Evolutionary conservation across 2,888 invertebrate species (phyloP), one percentile per base, ranked within the genome.

Genomic region (Criorhina ranunculi): DNA sequence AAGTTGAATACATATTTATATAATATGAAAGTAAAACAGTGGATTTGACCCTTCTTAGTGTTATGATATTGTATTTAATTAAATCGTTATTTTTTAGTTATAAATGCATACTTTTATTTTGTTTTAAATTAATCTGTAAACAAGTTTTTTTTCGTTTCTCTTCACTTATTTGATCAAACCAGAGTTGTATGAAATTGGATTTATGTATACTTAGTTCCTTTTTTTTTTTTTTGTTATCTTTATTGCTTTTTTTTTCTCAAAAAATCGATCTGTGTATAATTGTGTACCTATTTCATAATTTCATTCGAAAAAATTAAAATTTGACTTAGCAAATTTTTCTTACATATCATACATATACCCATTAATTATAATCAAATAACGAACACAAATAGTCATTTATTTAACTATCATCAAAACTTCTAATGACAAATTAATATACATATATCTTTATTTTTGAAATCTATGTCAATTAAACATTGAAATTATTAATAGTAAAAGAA

Each of bases 11-110:
- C 75, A 77, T 87, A 82, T 86, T 86, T 78, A 81, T 87, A 86
- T 86, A 86, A 88, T 87, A 86, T 90, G 88, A 90, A 89, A 90
- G 90, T 90, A 90, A 91, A 91, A 92, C 91, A 92, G 92, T 92
- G 92, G 92, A 92, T 91, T 91, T 89, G 90, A 91, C 90, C 92
- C 91, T 92, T 92, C 91, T 90, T 88, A 89, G 88, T 79, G 79
- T 79, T 75, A 70, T 64, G 70, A 59, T 69, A 85, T 85, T 76
- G 53, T 70, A 85, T 66, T 85, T 67, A 51, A 42, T 77, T 60
- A 49, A 87, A 86, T 87, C 85, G 86, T 88, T 88, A 86, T 79
- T 85, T 88, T 87, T 77, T 44, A 75, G 55, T 70, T 86, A 15
- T 62, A 57, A 53, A 59, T 15, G 5, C 17, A 24, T 76, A 53